Evolutionary conservation across 2,797 vertebrate species (phyloP), one percentile per base, ranked within the genome.

Genomic region (Cygnus olor): DNA sequence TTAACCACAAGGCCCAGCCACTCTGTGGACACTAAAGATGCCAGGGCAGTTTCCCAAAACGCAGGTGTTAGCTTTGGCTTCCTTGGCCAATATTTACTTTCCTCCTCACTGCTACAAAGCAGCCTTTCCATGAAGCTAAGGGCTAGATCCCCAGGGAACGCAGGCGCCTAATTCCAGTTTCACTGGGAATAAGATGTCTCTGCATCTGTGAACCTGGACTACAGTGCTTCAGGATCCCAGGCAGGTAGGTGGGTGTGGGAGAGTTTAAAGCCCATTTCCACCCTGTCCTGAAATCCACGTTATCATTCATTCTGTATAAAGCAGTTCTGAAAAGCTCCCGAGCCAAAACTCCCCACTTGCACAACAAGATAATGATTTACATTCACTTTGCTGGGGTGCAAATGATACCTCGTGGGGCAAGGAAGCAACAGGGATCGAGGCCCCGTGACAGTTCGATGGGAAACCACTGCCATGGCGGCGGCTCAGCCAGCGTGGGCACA

Each of bases 31-130:
- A 54, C 16, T 25, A n/a, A 91, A 79, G 79, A 91, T 66, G 60
- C 72, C 92, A 96, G 77, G 66, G 72, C 90, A 91, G 44, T 83
- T 94, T 92, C 90, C 87, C 93, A 90, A 95, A 95, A 93, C 61
- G 60, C 53, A 74, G 66, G 72, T 83, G 88, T 88, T 70, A 92
- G 69, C 84, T 80, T 90, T 87, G 69, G 76, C 65, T 80, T 85
- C 88, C 79, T 73, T 60, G 56, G 60, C 63, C 65, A 79, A 27
- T 83, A 79, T 81, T 96, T 84, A 57, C 2, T 0, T 76, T 90
- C 45, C 53, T 91, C 77, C 63, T 76, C 54, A 58, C 57, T 93
- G 53, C 72, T 85, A 74, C 76, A 91, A 80, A 91, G 80, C 71
- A 78, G 28, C 36, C n/a, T 64, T 80, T 87, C 70, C 58, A 42